A percentile compares a stretch with the other conserved stretches of the same genome.
Evolutionary conservation across 2,113 vertebrate genomes (phyloP).

Genomic region (Saguinus midas): DNA sequence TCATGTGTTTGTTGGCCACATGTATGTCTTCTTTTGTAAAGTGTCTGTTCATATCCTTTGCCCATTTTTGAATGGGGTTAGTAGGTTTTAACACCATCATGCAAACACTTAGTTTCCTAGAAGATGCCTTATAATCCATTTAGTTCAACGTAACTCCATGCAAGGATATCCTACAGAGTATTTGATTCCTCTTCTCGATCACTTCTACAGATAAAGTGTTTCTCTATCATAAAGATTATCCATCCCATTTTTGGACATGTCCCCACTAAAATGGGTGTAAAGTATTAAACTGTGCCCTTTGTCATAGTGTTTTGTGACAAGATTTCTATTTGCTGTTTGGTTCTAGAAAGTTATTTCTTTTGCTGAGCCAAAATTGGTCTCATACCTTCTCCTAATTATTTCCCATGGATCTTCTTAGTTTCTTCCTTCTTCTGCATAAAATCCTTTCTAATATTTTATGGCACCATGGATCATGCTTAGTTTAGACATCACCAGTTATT

Average conservation of each 20-base stretch:
- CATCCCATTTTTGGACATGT: not conserved
- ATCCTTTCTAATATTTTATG: not conserved
- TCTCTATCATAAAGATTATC: not conserved
- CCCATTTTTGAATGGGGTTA: not conserved
- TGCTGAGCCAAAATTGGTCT: not conserved
- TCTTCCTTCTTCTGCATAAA: not conserved
- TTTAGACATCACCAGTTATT: not conserved
- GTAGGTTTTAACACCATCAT: not conserved
- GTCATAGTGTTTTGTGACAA: not conserved
- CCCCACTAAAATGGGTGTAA: not conserved
- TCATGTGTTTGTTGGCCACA: no score
- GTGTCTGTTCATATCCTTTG: no score
- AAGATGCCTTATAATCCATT: not conserved
- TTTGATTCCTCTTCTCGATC: not conserved
- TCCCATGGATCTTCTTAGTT: not conserved
- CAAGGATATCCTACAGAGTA: not conserved
- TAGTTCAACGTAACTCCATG: not conserved
- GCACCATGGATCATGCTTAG: not conserved
- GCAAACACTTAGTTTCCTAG: not conserved
- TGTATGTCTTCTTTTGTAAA: no score
- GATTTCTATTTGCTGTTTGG: not conserved
- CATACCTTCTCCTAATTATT: not conserved
- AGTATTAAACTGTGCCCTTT: not conserved
- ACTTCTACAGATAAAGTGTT: not conserved
- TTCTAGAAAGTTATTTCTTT: slow-evolving; percentile 13